Conservation (phyloP, 2,888 invertebrate genomes). For the Dimorphilus gyrociliatus region DNA sequence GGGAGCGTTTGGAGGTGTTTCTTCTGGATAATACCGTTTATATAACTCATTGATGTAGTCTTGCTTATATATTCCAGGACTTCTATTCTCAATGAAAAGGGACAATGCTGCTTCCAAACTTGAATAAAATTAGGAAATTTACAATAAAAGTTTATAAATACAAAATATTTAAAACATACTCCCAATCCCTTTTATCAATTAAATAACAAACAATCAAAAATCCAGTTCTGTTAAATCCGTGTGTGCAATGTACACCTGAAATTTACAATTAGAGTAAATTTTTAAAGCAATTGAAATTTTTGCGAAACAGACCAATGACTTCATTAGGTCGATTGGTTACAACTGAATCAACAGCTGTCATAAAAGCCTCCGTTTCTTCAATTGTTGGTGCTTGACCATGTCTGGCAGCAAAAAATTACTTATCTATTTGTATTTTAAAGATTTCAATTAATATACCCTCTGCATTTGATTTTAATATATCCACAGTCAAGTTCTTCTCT, state of each 20-base stretch:
- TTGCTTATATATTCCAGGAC: conserved; percentile 87
- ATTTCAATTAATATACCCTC: conserved; percentile 44
- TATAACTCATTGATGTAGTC: conserved; percentile 82
- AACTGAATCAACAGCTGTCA: conserved; percentile 60
- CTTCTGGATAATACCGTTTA: conserved; percentile 56
- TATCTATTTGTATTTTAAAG: conserved; percentile 1
- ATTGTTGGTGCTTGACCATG: conserved; percentile 76
- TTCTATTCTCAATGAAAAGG: conserved; percentile 16
- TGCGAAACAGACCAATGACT: conserved; percentile 54
- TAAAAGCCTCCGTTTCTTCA: conserved; percentile 70
- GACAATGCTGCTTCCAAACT: conserved; percentile 54
- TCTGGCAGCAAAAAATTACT: conserved; percentile 20
- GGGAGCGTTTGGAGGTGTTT: conserved; percentile 54
- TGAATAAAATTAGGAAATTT: conserved; percentile 11
- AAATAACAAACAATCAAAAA: conserved; percentile 82
- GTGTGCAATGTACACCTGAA: conserved; percentile 75
- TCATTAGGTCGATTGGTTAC: conserved; percentile 61
- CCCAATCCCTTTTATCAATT: conserved; percentile 63
- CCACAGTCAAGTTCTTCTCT: conserved; percentile 58
- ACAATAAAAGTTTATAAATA: conserved; percentile 1
- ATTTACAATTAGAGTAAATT: conserved; percentile 9
- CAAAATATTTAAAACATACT: conserved; percentile 18
- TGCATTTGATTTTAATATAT: conserved; percentile 73
- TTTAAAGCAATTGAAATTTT: too few relatives aligned
- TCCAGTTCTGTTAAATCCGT: conserved; percentile 95